Evolutionary conservation across 1,140 invertebrate genomes (phyloP).

Genomic region (Drosophila ogumai): DNA sequence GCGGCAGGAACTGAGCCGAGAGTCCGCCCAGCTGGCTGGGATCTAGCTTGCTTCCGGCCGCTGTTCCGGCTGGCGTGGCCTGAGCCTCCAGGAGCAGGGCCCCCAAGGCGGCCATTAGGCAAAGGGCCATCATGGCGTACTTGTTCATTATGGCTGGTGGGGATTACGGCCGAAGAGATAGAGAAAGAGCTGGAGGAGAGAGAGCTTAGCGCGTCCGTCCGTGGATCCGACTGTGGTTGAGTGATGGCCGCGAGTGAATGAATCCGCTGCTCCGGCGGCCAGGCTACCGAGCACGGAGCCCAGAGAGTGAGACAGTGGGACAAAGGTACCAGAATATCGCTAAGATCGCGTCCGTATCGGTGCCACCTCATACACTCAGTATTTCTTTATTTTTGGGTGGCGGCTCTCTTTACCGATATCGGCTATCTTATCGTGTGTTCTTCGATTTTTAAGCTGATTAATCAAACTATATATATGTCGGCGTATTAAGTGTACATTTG

Average conservation of each 20-base stretch:
- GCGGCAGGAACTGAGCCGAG: constrained; percentile 59
- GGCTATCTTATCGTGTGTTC: constrained; percentile 27
- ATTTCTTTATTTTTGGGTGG: neutral
- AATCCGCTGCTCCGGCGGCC: constrained; percentile 6
- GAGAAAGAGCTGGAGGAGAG: neutral
- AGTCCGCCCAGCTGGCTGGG: constrained; percentile 58
- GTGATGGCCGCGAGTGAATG: constrained; percentile 37
- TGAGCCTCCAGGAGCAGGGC: constrained; percentile 60
- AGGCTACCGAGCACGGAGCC: neutral
- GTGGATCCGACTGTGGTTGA: constrained; percentile 19
- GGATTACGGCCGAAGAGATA: neutral
- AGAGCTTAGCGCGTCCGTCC: constrained; percentile 8
- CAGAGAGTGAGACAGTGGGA: constrained; percentile 18
- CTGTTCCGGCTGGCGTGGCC: constrained; percentile 40
- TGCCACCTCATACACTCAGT: neutral
- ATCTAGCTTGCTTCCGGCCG: constrained; percentile 17
- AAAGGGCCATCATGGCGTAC: constrained; percentile 56
- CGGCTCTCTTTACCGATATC: constrained; percentile 7
- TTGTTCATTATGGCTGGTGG: constrained; percentile 61
- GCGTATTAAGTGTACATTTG: neutral
- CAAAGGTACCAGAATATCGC: neutral
- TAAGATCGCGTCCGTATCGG: neutral
- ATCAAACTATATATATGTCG: constrained; percentile 5
- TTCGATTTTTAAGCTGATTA: constrained; percentile 20
- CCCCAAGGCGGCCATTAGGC: constrained; percentile 57